Evolutionary conservation across 2,113 vertebrate species (phyloP).

Genomic region (Anser brachyrhynchus): DNA sequence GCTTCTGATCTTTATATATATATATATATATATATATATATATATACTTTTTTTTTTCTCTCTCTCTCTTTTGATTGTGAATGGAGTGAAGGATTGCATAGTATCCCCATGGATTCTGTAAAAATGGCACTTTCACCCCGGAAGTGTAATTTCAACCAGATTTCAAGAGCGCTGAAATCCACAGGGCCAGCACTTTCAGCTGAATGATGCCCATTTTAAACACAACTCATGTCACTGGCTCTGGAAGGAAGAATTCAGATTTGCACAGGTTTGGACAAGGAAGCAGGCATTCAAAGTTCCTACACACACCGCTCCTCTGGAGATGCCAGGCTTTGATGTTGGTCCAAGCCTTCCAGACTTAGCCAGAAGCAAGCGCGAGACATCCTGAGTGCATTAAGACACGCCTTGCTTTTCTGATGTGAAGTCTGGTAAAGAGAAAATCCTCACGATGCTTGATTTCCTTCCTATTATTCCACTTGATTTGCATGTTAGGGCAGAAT

Average conservation of each 20-base stretch:
- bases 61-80: background rate
- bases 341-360: background rate
- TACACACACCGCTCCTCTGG: background rate
- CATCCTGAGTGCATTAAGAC: background rate
- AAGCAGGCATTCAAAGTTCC: fast-evolving
- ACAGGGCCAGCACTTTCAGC: background rate
- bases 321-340: background rate
- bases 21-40: no score
- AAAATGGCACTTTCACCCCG: background rate
- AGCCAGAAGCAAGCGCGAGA: background rate
- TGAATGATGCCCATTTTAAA: background rate
- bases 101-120: fast-evolving
- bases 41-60: no score
- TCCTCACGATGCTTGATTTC: fast-evolving
- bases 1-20: background rate
- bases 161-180: background rate
- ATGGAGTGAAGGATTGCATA: background rate
- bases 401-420: background rate
- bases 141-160: background rate
- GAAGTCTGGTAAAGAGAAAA: background rate
- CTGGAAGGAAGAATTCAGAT: background rate
- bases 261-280: no score
- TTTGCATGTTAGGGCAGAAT: background rate
- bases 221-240: background rate
- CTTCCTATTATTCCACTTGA: background rate